These are phyloP conservation scores for Tetrapedia diversipes DNA, from an alignment of 2,888 invertebrate species.

Conservation along the genomic window DNA sequence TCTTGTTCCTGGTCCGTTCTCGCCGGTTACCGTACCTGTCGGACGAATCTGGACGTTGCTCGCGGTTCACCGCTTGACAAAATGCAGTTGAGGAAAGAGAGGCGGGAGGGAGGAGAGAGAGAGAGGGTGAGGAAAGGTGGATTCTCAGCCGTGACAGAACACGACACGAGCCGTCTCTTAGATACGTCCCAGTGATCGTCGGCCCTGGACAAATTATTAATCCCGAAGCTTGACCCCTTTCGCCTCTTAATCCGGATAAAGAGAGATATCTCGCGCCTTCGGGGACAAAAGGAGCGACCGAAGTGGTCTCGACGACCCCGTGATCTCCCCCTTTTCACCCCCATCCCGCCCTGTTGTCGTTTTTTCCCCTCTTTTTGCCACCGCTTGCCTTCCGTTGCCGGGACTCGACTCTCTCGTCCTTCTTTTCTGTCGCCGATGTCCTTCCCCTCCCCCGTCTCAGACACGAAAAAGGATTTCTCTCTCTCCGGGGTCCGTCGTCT, in stretches of 20 bases:
- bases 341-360: slow-evolving; percentile 12
- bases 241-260: slow-evolving; percentile 75
- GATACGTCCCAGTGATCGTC: slow-evolving; percentile 65
- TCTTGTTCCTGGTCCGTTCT: background rate
- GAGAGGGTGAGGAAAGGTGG: no score
- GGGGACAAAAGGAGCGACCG: slow-evolving; percentile 69
- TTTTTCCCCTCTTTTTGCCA: background rate
- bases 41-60: slow-evolving; percentile 48
- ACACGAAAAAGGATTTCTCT: background rate
- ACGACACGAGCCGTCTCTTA: slow-evolving; percentile 57
- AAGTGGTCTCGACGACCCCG: slow-evolving; percentile 51
- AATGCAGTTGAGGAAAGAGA: slow-evolving; percentile 6
- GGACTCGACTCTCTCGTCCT: slow-evolving; percentile 1
- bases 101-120: no score
- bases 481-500: background rate
- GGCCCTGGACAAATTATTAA: slow-evolving; percentile 77
- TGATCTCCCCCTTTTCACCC: slow-evolving; percentile 15
- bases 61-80: slow-evolving; percentile 39
- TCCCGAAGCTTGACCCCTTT: slow-evolving; percentile 71
- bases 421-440: slow-evolving; percentile 6
- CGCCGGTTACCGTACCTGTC: slow-evolving; percentile 28
- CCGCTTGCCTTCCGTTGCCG: background rate
- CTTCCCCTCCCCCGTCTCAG: background rate
- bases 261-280: slow-evolving; percentile 73
- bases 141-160: slow-evolving; percentile 53